phyloP scores from a whole-genome alignment of 2,797 vertebrate genomes.

The Rhinichthys osculus region DNA sequence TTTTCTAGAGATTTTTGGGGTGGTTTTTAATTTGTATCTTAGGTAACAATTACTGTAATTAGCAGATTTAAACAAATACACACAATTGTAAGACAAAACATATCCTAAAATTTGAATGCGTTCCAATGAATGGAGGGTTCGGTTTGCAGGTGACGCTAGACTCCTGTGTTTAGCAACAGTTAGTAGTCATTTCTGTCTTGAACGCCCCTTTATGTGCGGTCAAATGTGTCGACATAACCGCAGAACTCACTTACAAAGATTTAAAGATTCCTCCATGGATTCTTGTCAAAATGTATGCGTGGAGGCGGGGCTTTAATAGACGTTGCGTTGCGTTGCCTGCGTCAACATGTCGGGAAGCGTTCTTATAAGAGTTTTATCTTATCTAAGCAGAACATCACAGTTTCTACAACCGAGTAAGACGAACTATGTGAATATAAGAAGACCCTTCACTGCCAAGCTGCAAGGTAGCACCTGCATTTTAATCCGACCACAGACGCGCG shows the following conservation, averaged over 20 bases:
- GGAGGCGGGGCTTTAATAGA: constrained; percentile 12
- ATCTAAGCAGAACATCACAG: neutral
- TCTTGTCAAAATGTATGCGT: neutral
- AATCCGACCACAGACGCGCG: neutral
- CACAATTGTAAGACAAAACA: no score
- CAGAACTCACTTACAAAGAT: neutral
- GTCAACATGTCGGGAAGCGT: constrained; percentile 38
- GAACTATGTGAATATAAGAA: constrained; percentile 23
- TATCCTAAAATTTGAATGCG: neutral
- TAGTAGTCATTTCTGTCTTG: no score
- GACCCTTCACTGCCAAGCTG: constrained; percentile 15
- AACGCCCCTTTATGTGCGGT: neutral
- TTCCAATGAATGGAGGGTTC: neutral
- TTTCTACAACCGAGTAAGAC: constrained; percentile 9
- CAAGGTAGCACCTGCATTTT: constrained; percentile 49
- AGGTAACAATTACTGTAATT: no score
- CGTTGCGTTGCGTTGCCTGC: neutral
- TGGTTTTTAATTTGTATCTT: neutral
- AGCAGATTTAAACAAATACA: neutral
- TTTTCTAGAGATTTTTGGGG: neutral
- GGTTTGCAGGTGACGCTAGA: no score
- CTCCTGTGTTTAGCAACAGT: neutral
- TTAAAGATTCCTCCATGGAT: neutral
- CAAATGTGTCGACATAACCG: neutral
- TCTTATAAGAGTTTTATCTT: constrained; percentile 7